phyloP scores from a whole-genome alignment of 2,888 invertebrate genomes.

The Frankliniella fusca region DNA sequence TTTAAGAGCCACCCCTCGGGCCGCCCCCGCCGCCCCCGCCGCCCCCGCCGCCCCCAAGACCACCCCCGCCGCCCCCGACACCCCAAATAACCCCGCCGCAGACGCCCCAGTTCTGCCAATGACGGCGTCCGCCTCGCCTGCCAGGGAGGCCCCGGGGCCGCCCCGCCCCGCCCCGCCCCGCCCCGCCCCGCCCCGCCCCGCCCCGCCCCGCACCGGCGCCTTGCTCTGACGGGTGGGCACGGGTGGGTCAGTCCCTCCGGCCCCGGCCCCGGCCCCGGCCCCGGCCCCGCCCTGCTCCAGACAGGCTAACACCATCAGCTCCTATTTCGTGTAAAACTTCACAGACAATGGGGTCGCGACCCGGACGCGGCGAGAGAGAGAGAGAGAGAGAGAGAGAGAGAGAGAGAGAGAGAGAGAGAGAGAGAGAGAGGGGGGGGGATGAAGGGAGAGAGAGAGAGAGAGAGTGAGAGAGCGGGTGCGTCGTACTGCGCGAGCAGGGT shows the following conservation, averaged over 20 bases:
- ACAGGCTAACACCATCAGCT: not conserved
- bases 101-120: too few relatives aligned
- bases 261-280: not conserved
- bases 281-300: constrained; percentile 4
- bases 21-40: too few relatives aligned
- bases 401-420: not conserved
- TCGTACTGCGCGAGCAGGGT: not conserved
- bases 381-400: not conserved
- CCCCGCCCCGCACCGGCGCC: not conserved
- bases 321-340: constrained; percentile 9
- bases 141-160: too few relatives aligned
- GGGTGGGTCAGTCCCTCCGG: not conserved
- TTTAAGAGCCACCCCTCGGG: too few relatives aligned
- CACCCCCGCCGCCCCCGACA: too few relatives aligned
- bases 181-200: not conserved
- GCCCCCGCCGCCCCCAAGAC: too few relatives aligned
- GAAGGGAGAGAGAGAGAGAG: not conserved
- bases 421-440: constrained; percentile 18
- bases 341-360: constrained; percentile 31
- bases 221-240: not conserved
- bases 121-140: too few relatives aligned
- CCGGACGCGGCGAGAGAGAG: constrained; percentile 12
- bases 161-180: too few relatives aligned
- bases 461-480: not conserved
- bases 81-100: too few relatives aligned